Percentiles rank a stretch among this genome's conserved stretches.
These are phyloP conservation scores for Drosophila affinis DNA, from an alignment of 2,888 invertebrate species.

Conservation along the genomic window DNA sequence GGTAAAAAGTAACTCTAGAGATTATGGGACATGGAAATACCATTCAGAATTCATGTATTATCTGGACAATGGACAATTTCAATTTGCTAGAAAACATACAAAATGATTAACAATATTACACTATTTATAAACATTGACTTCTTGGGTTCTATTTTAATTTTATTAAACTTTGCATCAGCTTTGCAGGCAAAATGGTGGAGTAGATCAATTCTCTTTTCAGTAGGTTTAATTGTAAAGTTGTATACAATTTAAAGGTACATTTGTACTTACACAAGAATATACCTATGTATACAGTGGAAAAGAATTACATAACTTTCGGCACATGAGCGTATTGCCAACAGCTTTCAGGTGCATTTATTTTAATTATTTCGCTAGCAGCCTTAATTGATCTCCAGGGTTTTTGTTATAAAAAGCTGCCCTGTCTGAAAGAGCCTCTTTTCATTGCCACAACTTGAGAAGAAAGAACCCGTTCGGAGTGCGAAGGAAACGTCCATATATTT, in stretches of 20 bases:
- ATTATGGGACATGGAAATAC: background rate
- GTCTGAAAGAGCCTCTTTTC: background rate
- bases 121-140: conserved; percentile 7
- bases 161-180: conserved; percentile 2
- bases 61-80: background rate
- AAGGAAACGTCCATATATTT: background rate
- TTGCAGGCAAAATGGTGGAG: conserved; percentile 9
- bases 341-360: conserved; percentile 32
- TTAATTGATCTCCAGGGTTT: conserved; percentile 14
- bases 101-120: background rate
- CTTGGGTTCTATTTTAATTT: conserved; percentile 19
- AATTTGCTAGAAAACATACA: background rate
- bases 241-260: background rate
- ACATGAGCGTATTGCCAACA: conserved; percentile 8
- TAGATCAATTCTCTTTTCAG: background rate
- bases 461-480: background rate
- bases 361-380: conserved; percentile 7
- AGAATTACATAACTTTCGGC: background rate
- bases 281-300: background rate
- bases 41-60: background rate
- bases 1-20: background rate
- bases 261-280: no score
- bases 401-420: background rate
- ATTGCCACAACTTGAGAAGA: background rate
- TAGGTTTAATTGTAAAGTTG: background rate